phyloP scores from a whole-genome alignment of 2,113 vertebrate species.

The Canis aureus region DNA sequence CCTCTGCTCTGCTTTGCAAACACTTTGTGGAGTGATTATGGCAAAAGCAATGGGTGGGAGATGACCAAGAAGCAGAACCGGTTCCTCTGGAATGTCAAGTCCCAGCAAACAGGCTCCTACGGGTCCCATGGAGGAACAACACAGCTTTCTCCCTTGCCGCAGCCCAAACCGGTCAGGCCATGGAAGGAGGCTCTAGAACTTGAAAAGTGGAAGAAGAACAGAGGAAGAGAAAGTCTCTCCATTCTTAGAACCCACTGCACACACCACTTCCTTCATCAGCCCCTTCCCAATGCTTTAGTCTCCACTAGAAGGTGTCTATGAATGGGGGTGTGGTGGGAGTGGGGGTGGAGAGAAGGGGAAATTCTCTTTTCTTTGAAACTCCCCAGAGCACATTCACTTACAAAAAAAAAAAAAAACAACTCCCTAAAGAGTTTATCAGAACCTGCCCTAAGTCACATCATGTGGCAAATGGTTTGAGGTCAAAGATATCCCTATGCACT shows the following conservation, averaged over 20 bases:
- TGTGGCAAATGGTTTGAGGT: background rate
- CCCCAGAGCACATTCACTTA: background rate
- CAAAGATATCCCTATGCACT: background rate
- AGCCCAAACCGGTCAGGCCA: background rate
- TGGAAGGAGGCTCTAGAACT: background rate
- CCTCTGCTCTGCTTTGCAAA: background rate
- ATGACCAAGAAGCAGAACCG: background rate
- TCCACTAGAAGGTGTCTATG: background rate
- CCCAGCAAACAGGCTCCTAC: background rate
- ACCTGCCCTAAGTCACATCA: background rate
- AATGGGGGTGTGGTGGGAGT: rapidly evolving
- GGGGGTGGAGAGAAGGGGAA: rapidly evolving
- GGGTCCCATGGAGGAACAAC: background rate
- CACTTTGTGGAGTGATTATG: too few relatives aligned
- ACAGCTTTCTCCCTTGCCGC: background rate
- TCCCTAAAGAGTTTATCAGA: background rate
- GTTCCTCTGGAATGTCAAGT: background rate
- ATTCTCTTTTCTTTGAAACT: background rate
- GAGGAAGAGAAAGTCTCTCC: constrained; percentile 26
- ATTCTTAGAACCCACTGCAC: background rate
- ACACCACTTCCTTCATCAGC: background rate
- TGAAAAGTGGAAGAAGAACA: background rate
- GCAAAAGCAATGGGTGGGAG: background rate
- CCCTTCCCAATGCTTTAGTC: background rate
- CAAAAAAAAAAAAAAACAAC: background rate